Base-by-base conservation (phyloP, 2,888 invertebrate species). In the Xylota segnis region DNA sequence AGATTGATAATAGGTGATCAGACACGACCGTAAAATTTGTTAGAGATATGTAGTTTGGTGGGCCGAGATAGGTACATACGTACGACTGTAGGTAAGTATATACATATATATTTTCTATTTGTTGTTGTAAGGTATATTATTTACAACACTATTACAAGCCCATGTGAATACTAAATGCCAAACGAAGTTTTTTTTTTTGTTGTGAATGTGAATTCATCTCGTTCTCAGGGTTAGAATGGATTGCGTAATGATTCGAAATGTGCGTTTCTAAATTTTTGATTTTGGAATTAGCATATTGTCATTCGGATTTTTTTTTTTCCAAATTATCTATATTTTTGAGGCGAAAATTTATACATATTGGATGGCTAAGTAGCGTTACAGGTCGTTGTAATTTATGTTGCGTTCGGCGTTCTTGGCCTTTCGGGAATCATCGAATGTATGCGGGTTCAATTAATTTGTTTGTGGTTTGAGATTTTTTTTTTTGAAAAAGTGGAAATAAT, bases 1-100 rank as follows among this genome's bases (percentile, higher is more conserved):
- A 79, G 58, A 79, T 79, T 78, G 72, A 83, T 78, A 72, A 77
- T 78, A 68, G 56, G 74, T 78, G 78, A 83, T 84, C 83, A 74
- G 74, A 65, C 70, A 50, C 18, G 40, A 47, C 37, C 61, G 72
- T 45, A 63, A 37, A 40, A 68, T 75, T 81, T 27, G 23, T 56
- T 40, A 63, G 29, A 58, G 37, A 71, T 71, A n/a, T n/a, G n/a
- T n/a, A 63, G 56, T 65, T 72, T 34, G 37, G 10, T 65, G 14
- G 37, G 29, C 18, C 29, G 14, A 61, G 7, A 70, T 18, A n/a
- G n/a, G n/a, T n/a, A n/a, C n/a, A n/a, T n/a, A n/a, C n/a, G n/a
- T n/a, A n/a, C n/a, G n/a, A n/a, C n/a, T n/a, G n/a, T n/a, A n/a
- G n/a, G n/a, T n/a, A n/a, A n/a, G n/a, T n/a, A n/a, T n/a, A n/a